Evolutionary conservation across 2,113 vertebrate species (phyloP), one percentile per base, ranked within the genome.

Genomic region (Nothobranchius furzeri): DNA sequence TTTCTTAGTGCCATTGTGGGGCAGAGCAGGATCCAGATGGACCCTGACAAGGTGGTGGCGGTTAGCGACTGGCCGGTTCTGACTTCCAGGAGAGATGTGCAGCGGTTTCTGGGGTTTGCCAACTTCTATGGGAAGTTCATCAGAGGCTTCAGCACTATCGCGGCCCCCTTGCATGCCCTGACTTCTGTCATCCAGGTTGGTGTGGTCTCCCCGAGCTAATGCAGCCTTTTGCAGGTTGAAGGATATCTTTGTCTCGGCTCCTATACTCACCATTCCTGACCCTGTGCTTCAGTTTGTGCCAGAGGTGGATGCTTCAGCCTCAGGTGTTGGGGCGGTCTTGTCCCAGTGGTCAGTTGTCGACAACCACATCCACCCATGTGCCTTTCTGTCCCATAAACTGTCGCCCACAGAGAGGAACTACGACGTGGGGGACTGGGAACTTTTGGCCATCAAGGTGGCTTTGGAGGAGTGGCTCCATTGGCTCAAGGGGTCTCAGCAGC

Each of bases 281-380:
- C 4, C 36, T 0, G 1, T 1, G 0, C 36, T 3, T 1, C 35
- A 40, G 12, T 40, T 56, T 10, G n/a, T 37, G 1, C 0, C 40
- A 8, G 14, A 40, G 13, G 15, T 57, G 6, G 36, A 57, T 5
- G 54, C 54, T n/a, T 30, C 30, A 3, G 30, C 2, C 4, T 3
- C 30, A 3, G 30, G 30, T 30, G 30, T 30, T 30, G 30, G 30
- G 40, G 54, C 25, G 1, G 52, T 54, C 0, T 15, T 10, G 0
- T 56, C 35, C 1, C 54, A 56, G 9, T 0, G 2, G 2, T 15
- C 54, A 3, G 13, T 8, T 1, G 3, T 3, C 2, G 35, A 37
- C 6, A 2, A 37, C 8, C 20, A 20, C 20, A 20, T 37, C 2
- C 35, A 36, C 35, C 14, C 35, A 0, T 56, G 54, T 56, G 54